Evolutionary conservation across 2,113 vertebrate species (phyloP).

Genomic region (Gymnogyps californianus): DNA sequence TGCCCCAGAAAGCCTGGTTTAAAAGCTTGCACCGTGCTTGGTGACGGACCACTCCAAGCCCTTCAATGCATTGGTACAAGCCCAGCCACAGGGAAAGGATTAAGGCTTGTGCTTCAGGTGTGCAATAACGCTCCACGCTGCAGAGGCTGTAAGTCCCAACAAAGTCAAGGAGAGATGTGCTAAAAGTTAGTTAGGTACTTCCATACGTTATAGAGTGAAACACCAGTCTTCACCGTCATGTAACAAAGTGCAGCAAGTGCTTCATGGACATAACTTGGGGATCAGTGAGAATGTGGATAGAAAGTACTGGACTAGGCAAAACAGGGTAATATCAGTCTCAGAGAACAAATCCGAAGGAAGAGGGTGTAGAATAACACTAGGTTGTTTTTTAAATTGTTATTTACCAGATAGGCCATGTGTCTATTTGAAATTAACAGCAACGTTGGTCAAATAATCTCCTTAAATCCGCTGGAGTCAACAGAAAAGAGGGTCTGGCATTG

Average conservation of each 20-base stretch:
- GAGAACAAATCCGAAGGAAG: background rate
- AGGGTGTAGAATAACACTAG: background rate
- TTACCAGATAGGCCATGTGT: background rate
- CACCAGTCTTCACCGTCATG: background rate
- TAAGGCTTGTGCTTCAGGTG: background rate
- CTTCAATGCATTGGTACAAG: fast-evolving
- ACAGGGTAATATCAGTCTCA: background rate
- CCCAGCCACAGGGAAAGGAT: background rate
- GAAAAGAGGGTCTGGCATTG: background rate
- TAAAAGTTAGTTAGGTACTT: background rate
- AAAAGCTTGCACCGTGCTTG: background rate
- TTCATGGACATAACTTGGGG: background rate
- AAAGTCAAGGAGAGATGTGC: background rate
- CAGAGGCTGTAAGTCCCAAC: background rate
- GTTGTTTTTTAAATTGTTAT: background rate
- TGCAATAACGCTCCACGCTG: background rate
- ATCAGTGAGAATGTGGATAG: background rate
- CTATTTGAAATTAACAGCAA: background rate
- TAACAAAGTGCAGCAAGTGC: background rate
- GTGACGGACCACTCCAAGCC: background rate
- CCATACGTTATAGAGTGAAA: fast-evolving
- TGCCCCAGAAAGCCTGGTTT: background rate
- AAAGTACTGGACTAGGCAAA: background rate
- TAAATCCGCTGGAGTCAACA: background rate
- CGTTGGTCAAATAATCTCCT: background rate